Conservation (phyloP, 1,140 invertebrate species). For the Drosophila sp. region DNA sequence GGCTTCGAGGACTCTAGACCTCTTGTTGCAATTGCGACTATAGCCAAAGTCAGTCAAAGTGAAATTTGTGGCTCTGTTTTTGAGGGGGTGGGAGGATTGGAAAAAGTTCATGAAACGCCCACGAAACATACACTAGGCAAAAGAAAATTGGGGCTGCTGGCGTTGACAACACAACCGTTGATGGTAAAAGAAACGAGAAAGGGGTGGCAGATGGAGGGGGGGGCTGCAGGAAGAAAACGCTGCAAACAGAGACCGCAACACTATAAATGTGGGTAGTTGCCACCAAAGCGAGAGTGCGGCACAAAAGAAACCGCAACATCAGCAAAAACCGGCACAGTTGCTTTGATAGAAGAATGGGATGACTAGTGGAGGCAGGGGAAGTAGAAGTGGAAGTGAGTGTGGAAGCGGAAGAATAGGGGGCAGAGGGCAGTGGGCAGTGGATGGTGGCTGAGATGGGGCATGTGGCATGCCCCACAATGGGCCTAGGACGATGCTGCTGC, state of each 20-base stretch:
- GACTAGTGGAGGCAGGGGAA: not conserved
- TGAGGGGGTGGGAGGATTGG: not conserved
- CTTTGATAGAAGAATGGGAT: slow-evolving; percentile 2
- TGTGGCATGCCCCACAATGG: not conserved
- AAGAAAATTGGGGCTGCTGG: slow-evolving; percentile 50
- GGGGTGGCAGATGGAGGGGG: not conserved
- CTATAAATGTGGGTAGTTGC: slow-evolving; percentile 79
- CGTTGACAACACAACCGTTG: slow-evolving; percentile 67
- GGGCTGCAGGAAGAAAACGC: slow-evolving; percentile 4
- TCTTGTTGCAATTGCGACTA: slow-evolving; percentile 24
- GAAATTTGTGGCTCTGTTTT: slow-evolving; percentile 50
- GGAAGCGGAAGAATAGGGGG: not conserved
- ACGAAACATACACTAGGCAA: slow-evolving; percentile 21
- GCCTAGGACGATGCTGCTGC: slow-evolving; percentile 7
- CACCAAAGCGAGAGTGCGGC: slow-evolving; percentile 46
- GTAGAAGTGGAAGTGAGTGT: not conserved
- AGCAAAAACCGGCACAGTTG: slow-evolving; percentile 59
- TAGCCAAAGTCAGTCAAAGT: slow-evolving; percentile 73
- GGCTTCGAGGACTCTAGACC: too few species aligned
- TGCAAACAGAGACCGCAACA: slow-evolving; percentile 70
- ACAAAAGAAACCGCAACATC: slow-evolving; percentile 83
- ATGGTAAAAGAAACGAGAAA: slow-evolving; percentile 1
- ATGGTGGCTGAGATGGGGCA: not conserved
- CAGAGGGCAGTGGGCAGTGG: not conserved
- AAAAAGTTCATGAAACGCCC: slow-evolving; percentile 33